Percentiles rank a stretch among this genome's conserved stretches.
phyloP scores from a whole-genome alignment of 1,140 invertebrate genomes.

The Daktulosphaira vitifoliae region DNA sequence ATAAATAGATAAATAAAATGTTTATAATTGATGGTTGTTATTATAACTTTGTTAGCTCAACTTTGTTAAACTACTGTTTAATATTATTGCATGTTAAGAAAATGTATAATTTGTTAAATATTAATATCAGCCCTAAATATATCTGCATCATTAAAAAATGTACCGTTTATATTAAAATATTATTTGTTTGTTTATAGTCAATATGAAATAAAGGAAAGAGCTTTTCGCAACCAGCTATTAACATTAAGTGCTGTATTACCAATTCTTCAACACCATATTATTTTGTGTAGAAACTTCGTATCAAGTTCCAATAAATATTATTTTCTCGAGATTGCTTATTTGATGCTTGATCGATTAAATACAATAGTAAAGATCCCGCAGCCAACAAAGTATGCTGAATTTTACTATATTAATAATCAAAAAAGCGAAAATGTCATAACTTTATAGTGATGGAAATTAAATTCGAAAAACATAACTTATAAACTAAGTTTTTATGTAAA shows the following conservation, averaged over 20 bases:
- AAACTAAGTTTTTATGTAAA: too few species aligned
- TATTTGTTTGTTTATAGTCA: slow-evolving; percentile 46
- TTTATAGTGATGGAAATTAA: neutral
- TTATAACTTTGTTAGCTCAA: too few species aligned
- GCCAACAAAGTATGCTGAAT: slow-evolving; percentile 48
- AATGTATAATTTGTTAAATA: too few species aligned
- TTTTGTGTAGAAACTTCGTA: slow-evolving; percentile 58
- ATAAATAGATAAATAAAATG: too few species aligned
- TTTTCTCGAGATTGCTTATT: slow-evolving; percentile 59
- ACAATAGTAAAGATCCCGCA: slow-evolving; percentile 58
- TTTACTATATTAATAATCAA: slow-evolving; percentile 9
- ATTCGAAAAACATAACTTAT: too few species aligned
- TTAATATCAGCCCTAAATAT: too few species aligned
- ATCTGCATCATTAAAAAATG: too few species aligned
- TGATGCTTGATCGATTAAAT: slow-evolving; percentile 55
- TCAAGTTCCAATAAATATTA: slow-evolving; percentile 61
- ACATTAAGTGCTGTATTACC: slow-evolving; percentile 54
- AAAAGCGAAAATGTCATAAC: neutral
- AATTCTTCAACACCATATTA: slow-evolving; percentile 56
- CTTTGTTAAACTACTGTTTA: too few species aligned
- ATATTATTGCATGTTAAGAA: too few species aligned
- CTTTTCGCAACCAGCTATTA: slow-evolving; percentile 53
- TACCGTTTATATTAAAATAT: too few species aligned
- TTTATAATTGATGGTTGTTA: too few species aligned
- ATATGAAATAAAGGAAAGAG: slow-evolving; percentile 57